Conservation (phyloP, 2,888 invertebrate genomes). For the Stramonita haemastoma region DNA sequence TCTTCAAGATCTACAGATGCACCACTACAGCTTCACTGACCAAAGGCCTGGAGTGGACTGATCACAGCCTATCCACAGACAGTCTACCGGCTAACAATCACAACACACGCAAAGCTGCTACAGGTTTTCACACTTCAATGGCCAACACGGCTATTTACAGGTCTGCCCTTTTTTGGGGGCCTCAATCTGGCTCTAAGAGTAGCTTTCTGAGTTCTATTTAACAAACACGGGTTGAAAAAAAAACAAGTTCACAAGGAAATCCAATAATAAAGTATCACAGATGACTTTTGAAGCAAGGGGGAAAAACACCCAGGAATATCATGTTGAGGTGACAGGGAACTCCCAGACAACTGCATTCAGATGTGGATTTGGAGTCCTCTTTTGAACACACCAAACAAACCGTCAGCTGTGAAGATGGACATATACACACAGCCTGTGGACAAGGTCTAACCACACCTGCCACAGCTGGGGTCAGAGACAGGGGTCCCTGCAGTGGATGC, state of each 20-base stretch:
- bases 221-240: not conserved
- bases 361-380: not conserved
- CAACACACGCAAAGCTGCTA: conserved; percentile 24
- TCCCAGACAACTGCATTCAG: not conserved
- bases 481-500: too few relatives aligned
- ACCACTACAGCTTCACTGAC: not conserved
- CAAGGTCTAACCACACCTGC: too few relatives aligned
- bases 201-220: conserved; percentile 4
- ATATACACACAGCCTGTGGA: too few relatives aligned
- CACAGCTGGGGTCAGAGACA: too few relatives aligned
- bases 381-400: not conserved
- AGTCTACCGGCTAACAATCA: not conserved
- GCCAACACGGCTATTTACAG: not conserved
- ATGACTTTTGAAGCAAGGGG: conserved; percentile 24
- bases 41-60: not conserved
- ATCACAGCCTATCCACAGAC: conserved; percentile 9
- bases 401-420: not conserved
- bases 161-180: not conserved
- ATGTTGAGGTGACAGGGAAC: not conserved
- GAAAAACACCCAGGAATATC: conserved; percentile 21
- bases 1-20: not conserved
- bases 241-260: not conserved
- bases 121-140: not conserved
- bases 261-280: conserved; percentile 28
- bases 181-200: conserved; percentile 12